Base-by-base conservation (phyloP, 1,140 invertebrate genomes). In the Trypoxylus dichotomus region DNA sequence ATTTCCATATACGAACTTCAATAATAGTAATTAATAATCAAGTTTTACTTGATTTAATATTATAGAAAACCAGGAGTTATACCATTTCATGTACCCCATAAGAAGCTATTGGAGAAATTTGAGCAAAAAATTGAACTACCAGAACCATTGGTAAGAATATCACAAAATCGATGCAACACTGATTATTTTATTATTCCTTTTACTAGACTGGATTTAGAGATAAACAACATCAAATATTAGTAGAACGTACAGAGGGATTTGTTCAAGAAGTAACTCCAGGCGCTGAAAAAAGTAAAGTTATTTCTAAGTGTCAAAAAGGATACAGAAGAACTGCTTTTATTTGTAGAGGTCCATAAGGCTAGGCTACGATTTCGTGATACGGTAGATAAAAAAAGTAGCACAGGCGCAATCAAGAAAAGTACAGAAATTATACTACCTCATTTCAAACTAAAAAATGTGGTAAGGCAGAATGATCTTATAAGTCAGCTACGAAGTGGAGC, bases 71-170 rank as follows among this genome's bases (percentile, higher is more conserved):
- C 85, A 5, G 81, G 85, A 74, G 87, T 88, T 54, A 86, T 91
- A 43, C 87, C 89, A 1, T 90, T 90, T 81, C 89, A 90, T 80
- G 82, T 89, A 76, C 90, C 90, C 0, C 90, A 91, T 78, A 89
- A 87, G 63, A 89, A 89, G 79, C 81, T 90, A 21, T 80, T 90
- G 32, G 88, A 90, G 71, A 90, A 88, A 83, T 89, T 90, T 77
- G 89, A 90, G 77, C 85, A 85, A 76, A 88, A 88, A 24, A 86
- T 86, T 79, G 83, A 85, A 76, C 83, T 86, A 79, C 86, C 87
- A 0, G 90, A 91, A 80, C 89, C 89, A 21, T 82, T 90, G 85
- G 90, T 90, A 86, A 85, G 81, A 81, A 60, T 42, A 19, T 21
- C n/a, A n/a, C n/a, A n/a, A 24, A 13, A 21, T 19, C 11, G 10